Conservation (phyloP, 2,888 invertebrate genomes). For the Spilosoma lubricipeda region DNA sequence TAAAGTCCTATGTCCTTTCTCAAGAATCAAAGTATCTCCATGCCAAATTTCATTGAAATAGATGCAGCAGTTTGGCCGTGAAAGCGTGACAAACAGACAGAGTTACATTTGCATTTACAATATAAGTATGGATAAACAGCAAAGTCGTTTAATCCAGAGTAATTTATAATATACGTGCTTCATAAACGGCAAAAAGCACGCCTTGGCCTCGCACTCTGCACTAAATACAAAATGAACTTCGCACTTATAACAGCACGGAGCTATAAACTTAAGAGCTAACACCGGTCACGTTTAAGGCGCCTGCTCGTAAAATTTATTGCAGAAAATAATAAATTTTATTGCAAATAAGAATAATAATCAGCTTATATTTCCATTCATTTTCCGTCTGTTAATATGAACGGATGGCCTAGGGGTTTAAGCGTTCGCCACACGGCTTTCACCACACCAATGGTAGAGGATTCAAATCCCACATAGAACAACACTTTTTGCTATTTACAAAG, state of each 20-base stretch:
- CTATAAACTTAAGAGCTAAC: constrained; percentile 17
- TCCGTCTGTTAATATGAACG: no score
- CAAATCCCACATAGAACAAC: no score
- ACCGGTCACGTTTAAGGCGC: constrained; percentile 10
- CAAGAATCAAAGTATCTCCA: no score
- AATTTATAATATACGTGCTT: not conserved
- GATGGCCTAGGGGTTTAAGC: no score
- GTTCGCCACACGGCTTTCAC: no score
- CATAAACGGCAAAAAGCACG: not conserved
- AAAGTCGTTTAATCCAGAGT: not conserved
- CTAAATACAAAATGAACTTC: constrained; percentile 3
- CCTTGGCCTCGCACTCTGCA: not conserved
- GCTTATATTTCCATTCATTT: not conserved
- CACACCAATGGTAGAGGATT: no score
- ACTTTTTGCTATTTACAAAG: no score
- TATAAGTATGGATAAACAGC: not conserved
- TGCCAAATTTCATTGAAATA: no score
- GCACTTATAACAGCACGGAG: constrained; percentile 11
- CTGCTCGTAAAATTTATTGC: constrained; percentile 15
- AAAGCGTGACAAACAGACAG: no score
- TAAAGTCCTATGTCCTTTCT: no score
- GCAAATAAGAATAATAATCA: constrained; percentile 11
- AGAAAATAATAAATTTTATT: constrained; percentile 11
- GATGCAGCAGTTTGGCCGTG: no score
- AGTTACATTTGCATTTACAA: no score